Evolutionary conservation across 92 coral and sea anemone genomes (phyloP), one percentile per base, ranked within the genome.

Genomic region (Phenganax subtilis): DNA sequence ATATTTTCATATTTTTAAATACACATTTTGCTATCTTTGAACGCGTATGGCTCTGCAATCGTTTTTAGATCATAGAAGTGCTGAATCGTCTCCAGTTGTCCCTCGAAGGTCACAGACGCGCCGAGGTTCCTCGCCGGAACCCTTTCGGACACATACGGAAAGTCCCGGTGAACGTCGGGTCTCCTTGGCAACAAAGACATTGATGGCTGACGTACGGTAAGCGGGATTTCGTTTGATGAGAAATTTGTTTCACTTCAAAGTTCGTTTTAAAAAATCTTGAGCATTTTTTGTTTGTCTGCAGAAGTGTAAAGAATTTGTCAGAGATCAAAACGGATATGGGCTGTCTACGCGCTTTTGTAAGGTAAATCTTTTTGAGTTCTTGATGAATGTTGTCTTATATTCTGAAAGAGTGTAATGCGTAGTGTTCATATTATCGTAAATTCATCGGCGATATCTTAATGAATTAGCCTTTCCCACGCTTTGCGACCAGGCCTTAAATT

Each of bases 321-420:
- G 90, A 94, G 64, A 94, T 94, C 87, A 91, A 90, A 86, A 94
- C 97, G 27, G 98, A 94, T 51, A 88, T 90, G 72, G 98, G 98
- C 3, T 96, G 92, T 87, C 91, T 93, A 3, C 89, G 98, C 44
- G 97, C 98, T 3, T 94, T 96, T 90, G 90, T 90, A 62, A 90
- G 98, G 98, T 94, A 60, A 25, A 84, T 59, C 51, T 65, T 65
- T 65, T 65, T 59, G 15, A 59, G 7, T 59, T 59, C 25, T 14
- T 14, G 25, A 59, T 59, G 65, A 6, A 59, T 67, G 4, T 67
- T 67, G 31, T 16, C 31, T 37, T 5, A 2, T 37, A 1, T 37
- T 37, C 47, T 37, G 47, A 37, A 2, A 37, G 47, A 37, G 47
- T 37, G 2, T 37, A 2, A 5, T 5, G 47, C 47, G 25, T 20